A percentile compares a stretch with the other conserved stretches of the same genome.
phyloP scores from a whole-genome alignment of 1,140 invertebrate genomes.

The Pygmarrhopalites habei region DNA sequence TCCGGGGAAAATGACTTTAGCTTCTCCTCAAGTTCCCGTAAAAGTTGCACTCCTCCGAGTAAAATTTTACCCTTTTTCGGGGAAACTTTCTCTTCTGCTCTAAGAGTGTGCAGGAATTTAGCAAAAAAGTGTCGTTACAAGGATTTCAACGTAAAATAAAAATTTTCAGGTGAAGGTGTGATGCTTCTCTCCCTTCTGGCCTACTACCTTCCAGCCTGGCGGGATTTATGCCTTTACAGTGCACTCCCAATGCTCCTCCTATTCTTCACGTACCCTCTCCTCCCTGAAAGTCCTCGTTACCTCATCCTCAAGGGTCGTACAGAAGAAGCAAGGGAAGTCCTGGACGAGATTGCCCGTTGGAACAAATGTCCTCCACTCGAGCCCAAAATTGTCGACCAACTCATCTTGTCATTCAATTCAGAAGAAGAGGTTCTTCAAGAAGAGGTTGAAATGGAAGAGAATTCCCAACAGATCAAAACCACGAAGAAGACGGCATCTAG shows the following conservation, averaged over 20 bases:
- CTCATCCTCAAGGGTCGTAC: constrained; percentile 20
- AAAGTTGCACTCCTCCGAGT: too few species aligned
- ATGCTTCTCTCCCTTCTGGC: constrained; percentile 14
- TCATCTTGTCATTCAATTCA: too few species aligned
- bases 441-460: not conserved
- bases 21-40: too few species aligned
- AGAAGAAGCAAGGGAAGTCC: constrained; percentile 29
- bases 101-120: too few species aligned
- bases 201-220: constrained; percentile 10
- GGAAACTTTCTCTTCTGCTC: too few species aligned
- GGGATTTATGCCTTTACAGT: constrained; percentile 1
- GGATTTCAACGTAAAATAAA: too few species aligned
- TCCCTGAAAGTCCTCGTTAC: constrained; percentile 33
- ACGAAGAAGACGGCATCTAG: too few species aligned
- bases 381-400: constrained; percentile 2
- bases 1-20: too few species aligned
- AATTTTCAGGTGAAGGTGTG: constrained; percentile 21
- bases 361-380: constrained; percentile 8
- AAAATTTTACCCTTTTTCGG: too few species aligned
- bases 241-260: constrained; percentile 14
- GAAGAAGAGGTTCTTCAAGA: not conserved
- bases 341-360: constrained; percentile 27
- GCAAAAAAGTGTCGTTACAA: too few species aligned
- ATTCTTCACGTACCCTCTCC: constrained; percentile 14
- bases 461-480: too few species aligned